Conservation (phyloP, 2,888 invertebrate genomes). For the Melanophora roralis region DNA sequence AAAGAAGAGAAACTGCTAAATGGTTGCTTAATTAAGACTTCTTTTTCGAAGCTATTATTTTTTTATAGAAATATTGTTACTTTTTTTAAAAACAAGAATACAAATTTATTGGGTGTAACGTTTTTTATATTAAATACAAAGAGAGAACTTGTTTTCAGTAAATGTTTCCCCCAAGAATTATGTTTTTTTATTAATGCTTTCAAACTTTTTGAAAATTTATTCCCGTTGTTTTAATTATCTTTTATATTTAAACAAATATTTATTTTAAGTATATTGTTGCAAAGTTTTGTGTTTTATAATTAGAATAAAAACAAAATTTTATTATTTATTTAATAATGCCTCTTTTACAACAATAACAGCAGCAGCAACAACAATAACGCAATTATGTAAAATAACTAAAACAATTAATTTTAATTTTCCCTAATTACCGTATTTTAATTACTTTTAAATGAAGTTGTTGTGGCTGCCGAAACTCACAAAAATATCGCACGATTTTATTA, state of each 20-base stretch:
- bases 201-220: no score
- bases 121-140: background rate
- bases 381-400: background rate
- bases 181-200: background rate
- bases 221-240: background rate
- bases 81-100: no score
- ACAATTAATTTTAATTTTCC: constrained; percentile 4
- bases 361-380: background rate
- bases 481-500: no score
- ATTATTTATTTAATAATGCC: background rate
- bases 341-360: no score
- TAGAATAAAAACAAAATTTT: constrained; percentile 2
- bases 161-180: background rate
- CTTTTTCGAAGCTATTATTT: no score
- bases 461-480: background rate
- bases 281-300: background rate
- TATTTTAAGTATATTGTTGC: no score
- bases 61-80: no score
- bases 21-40: no score
- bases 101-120: no score
- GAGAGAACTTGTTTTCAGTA: no score
- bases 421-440: constrained; percentile 25
- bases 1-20: no score
- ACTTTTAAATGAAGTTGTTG: constrained; percentile 17
- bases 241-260: background rate